These are phyloP conservation scores for Pseudorhiza aurosa DNA, from an alignment of 30 jellyfish, hydroid and myxozoan species.

Conservation along the genomic window DNA sequence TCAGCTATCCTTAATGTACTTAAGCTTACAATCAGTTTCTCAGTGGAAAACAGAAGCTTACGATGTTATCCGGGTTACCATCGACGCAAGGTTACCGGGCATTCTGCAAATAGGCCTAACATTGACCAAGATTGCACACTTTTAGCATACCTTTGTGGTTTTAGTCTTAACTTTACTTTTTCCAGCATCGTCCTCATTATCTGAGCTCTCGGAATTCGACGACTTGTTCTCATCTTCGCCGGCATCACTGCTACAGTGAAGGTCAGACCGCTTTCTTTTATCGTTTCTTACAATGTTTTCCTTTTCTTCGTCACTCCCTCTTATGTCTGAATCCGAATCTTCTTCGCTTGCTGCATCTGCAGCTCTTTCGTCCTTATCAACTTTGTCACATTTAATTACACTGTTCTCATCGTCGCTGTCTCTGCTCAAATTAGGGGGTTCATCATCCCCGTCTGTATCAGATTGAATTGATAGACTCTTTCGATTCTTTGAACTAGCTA, in stretches of 20 bases:
- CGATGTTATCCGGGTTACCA: no score
- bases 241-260: not conserved
- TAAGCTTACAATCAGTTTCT: no score
- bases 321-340: not conserved
- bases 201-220: conserved; percentile 1
- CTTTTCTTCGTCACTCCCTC: not conserved
- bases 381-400: not conserved
- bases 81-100: no score
- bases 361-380: not conserved
- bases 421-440: not conserved
- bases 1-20: no score
- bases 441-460: not conserved
- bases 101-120: no score
- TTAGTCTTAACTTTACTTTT: no score
- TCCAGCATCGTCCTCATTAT: conserved; percentile 6
- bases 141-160: no score
- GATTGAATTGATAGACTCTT: not conserved
- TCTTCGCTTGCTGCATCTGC: not conserved
- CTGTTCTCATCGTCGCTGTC: not conserved
- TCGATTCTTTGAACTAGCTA: not conserved
- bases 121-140: no score
- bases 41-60: no score
- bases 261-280: not conserved
- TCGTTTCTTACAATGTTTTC: not conserved
- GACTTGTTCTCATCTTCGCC: not conserved